A percentile compares a stretch with the other conserved stretches of the same genome.
Conservation (phyloP, 2,888 invertebrate genomes). For the Entomobrya proxima region DNA sequence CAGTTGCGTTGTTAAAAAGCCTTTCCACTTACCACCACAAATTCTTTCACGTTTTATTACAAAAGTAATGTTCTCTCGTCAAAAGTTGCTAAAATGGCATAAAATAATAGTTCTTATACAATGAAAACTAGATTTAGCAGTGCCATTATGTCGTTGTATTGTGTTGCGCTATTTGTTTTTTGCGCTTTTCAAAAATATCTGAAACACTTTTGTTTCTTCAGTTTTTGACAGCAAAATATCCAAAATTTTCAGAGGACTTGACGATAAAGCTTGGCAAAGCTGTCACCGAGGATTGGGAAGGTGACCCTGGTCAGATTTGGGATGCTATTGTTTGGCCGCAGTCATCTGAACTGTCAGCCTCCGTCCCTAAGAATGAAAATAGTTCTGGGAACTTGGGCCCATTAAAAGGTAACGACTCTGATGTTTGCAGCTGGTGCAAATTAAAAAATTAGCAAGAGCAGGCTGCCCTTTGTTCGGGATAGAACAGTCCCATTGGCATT, state of each 20-base stretch:
- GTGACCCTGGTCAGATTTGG: constrained; percentile 56
- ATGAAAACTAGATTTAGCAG: too few species aligned
- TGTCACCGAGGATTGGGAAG: constrained; percentile 59
- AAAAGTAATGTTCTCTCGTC: too few species aligned
- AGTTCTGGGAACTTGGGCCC: not conserved
- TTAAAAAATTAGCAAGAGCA: too few species aligned
- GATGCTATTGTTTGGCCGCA: constrained; percentile 54
- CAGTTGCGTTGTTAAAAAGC: too few species aligned
- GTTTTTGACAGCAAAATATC: constrained; percentile 62
- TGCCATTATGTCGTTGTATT: not conserved
- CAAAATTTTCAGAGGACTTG: constrained; percentile 48
- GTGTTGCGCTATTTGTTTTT: not conserved
- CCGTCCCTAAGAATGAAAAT: not conserved
- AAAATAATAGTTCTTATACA: too few species aligned
- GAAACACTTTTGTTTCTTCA: too few species aligned
- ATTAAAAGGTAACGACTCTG: not conserved
- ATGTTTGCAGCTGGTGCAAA: not conserved
- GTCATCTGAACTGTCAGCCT: not conserved
- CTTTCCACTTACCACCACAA: too few species aligned
- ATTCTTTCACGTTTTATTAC: too few species aligned
- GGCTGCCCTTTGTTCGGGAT: too few species aligned
- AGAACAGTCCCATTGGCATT: too few species aligned
- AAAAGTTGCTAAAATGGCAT: too few species aligned
- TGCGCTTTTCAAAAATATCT: too few species aligned
- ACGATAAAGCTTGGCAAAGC: constrained; percentile 58